Percentiles rank a stretch among this genome's conserved stretches.
Evolutionary conservation across 2,888 invertebrate species (phyloP).

Genomic region (Caenorhabditis sp.): DNA sequence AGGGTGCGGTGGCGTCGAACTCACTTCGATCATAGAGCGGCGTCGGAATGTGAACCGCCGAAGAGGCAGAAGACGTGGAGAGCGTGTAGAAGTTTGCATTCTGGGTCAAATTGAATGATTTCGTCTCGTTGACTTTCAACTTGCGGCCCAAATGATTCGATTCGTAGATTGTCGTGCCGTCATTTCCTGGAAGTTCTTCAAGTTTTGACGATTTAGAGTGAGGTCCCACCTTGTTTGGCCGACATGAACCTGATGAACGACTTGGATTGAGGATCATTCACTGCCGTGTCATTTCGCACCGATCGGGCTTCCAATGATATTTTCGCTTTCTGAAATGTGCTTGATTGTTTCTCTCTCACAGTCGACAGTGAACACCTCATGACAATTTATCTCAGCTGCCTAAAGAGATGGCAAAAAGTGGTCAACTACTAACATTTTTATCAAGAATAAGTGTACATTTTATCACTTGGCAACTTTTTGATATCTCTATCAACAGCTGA

Average conservation of each 20-base stretch:
- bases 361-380: neutral
- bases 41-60: constrained; percentile 82
- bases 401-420: neutral
- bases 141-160: constrained; percentile 58
- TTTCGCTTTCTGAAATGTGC: constrained; percentile 72
- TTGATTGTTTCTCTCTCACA: neutral
- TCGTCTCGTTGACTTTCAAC: constrained; percentile 58
- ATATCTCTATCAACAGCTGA: neutral
- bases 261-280: constrained; percentile 73
- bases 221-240: constrained; percentile 61
- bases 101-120: constrained; percentile 64
- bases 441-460: neutral
- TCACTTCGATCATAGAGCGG: constrained; percentile 81
- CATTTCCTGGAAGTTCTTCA: constrained; percentile 57
- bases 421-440: neutral
- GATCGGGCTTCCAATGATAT: constrained; percentile 70
- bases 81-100: constrained; percentile 78
- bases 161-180: constrained; percentile 65
- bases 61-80: constrained; percentile 73
- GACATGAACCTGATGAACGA: constrained; percentile 75
- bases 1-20: no score
- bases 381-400: neutral
- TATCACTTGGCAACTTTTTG: neutral
- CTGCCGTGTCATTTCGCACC: constrained; percentile 61
- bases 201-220: no score